Percentiles rank a stretch among this genome's conserved stretches.
These are phyloP conservation scores for Parnassius orleans DNA, from an alignment of 2,888 invertebrate species.

Conservation along the genomic window DNA sequence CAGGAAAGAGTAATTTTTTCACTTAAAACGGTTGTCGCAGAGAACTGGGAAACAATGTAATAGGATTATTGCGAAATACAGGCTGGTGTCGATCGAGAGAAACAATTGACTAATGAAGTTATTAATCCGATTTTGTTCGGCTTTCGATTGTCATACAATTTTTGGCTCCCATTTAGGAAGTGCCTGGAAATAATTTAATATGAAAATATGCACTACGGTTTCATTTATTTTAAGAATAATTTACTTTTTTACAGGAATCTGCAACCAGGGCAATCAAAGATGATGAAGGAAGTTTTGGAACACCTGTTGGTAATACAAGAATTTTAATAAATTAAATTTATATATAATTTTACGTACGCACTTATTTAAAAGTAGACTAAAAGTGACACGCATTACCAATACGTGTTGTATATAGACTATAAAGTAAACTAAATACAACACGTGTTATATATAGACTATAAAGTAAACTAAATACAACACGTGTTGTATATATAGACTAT, in stretches of 20 bases:
- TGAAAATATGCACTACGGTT: background rate
- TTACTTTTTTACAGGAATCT: constrained; percentile 51
- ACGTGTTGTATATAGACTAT: too few relatives aligned
- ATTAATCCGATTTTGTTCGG: constrained; percentile 77
- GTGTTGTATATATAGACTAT: too few relatives aligned
- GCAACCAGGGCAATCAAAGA: constrained; percentile 47
- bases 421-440: too few relatives aligned
- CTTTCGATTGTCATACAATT: constrained; percentile 64
- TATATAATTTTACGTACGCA: too few relatives aligned
- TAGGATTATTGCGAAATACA: constrained; percentile 78
- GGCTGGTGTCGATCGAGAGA: constrained; percentile 74
- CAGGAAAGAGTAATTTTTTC: constrained; percentile 33
- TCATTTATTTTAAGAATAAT: background rate
- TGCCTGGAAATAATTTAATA: constrained; percentile 42
- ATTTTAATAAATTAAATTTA: background rate
- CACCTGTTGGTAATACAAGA: constrained; percentile 48
- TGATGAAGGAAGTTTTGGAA: constrained; percentile 53
- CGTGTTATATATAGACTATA: too few relatives aligned
- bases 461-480: too few relatives aligned
- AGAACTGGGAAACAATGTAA: constrained; percentile 59
- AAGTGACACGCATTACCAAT: too few relatives aligned
- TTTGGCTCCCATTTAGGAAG: constrained; percentile 43
- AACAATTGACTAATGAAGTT: constrained; percentile 80
- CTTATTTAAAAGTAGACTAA: too few relatives aligned
- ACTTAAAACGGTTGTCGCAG: constrained; percentile 45